Percentiles rank a stretch among this genome's conserved stretches.
Evolutionary conservation across 2,797 vertebrate species (phyloP).

Genomic region (Babyrousa celebensis): DNA sequence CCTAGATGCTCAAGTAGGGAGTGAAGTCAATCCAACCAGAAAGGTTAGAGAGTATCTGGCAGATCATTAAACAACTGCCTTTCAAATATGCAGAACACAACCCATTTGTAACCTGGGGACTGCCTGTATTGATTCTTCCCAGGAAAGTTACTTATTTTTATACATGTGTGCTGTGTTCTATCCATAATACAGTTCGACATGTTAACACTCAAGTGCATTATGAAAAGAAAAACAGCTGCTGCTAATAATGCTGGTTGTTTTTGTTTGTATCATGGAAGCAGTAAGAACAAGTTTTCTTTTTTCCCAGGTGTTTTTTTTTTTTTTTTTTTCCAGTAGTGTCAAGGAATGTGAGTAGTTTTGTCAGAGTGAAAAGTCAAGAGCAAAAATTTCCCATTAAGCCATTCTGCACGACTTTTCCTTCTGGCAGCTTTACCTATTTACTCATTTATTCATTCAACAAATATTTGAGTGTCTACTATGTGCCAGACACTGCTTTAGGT

Average conservation of each 20-base stretch:
- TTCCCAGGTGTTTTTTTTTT: neutral
- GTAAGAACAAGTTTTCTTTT: constrained; percentile 19
- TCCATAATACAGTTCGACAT: constrained; percentile 25
- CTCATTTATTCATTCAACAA: constrained; percentile 38
- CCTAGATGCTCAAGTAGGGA: constrained; percentile 42
- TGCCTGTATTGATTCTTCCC: constrained; percentile 77
- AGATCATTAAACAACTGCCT: constrained; percentile 77
- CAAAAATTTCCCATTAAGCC: neutral
- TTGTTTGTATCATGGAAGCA: constrained; percentile 17
- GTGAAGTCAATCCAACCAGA: constrained; percentile 44
- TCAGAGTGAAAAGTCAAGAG: constrained; percentile 11
- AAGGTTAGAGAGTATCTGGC: constrained; percentile 65
- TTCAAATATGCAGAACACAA: constrained; percentile 70
- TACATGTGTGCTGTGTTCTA: constrained; percentile 44
- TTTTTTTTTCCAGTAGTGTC: neutral
- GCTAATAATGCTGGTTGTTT: constrained; percentile 63
- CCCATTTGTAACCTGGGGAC: constrained; percentile 64
- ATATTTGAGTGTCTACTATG: neutral
- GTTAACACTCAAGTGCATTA: constrained; percentile 52
- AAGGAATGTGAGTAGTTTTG: constrained; percentile 54
- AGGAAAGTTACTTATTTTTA: constrained; percentile 74
- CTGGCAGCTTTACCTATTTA: neutral
- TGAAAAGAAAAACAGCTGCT: constrained; percentile 58
- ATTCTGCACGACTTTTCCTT: neutral
- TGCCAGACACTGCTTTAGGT: neutral